A percentile compares a stretch with the other conserved stretches of the same genome.
Evolutionary conservation across 2,797 vertebrate genomes (phyloP).

Genomic region (Taeniopygia guttata): DNA sequence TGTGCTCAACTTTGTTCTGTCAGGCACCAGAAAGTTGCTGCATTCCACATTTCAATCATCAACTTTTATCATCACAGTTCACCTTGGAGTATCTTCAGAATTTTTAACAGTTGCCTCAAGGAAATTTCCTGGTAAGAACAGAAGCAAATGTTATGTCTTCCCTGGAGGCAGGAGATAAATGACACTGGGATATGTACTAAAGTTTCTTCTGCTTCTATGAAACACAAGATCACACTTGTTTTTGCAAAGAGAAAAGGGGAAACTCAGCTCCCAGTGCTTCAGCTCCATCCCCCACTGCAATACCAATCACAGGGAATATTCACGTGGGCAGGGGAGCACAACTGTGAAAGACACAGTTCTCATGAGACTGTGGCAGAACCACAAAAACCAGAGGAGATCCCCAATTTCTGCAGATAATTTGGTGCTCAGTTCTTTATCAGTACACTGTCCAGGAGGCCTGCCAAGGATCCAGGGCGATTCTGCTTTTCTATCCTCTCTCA

Average conservation of each 20-base stretch:
- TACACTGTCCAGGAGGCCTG: background rate
- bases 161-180: constrained; percentile 41
- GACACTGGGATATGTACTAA: background rate
- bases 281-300: background rate
- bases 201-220: background rate
- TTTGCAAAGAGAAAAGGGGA: background rate
- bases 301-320: background rate
- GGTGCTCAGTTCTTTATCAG: background rate
- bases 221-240: background rate
- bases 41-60: background rate
- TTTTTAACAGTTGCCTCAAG: constrained; percentile 46
- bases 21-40: background rate
- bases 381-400: background rate
- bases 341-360: background rate
- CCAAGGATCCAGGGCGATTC: background rate
- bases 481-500: background rate
- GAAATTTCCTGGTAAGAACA: constrained; percentile 27
- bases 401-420: background rate
- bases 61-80: constrained; percentile 14
- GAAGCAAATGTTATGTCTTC: constrained; percentile 38
- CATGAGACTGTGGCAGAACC: background rate
- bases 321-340: background rate
- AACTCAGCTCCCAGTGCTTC: background rate
- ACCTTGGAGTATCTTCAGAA: constrained; percentile 36
- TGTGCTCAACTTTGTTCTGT: background rate